Conservation (phyloP, 2,797 vertebrate genomes). For the Gobionotothen gibberifrons region DNA sequence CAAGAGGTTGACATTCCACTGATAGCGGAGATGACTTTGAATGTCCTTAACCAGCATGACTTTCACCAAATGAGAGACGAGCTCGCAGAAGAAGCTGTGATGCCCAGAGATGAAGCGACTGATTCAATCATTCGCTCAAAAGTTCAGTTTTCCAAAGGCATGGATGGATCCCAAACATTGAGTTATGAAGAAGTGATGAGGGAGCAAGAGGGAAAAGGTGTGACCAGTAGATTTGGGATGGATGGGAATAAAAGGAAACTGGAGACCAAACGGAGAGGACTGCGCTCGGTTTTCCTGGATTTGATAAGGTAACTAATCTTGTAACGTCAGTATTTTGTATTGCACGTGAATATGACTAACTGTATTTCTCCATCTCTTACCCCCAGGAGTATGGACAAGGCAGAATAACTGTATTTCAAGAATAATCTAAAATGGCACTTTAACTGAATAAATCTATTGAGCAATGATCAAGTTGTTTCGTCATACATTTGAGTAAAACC, state of each 20-base stretch:
- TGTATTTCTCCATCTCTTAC: neutral
- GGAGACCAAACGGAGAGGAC: neutral
- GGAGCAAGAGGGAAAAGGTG: neutral
- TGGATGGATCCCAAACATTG: slow-evolving; percentile 61
- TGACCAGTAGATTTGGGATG: neutral
- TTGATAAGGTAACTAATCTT: slow-evolving; percentile 61
- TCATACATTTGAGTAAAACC: too few relatives aligned
- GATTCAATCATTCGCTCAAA: slow-evolving; percentile 56
- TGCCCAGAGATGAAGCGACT: neutral
- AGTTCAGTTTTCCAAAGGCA: slow-evolving; percentile 56
- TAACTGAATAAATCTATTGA: slow-evolving; percentile 34
- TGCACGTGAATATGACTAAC: slow-evolving; percentile 4
- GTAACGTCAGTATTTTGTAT: neutral
- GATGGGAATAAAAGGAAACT: neutral
- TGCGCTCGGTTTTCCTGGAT: slow-evolving; percentile 59
- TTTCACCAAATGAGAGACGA: neutral
- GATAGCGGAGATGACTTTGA: neutral
- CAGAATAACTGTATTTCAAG: slow-evolving; percentile 46
- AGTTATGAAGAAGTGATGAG: slow-evolving; percentile 70
- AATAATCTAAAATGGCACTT: neutral
- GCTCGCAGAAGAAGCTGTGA: neutral
- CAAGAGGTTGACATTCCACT: neutral
- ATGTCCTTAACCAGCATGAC: neutral
- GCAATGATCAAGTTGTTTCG: neutral
- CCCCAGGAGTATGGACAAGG: slow-evolving; percentile 59